These are phyloP conservation scores for Campopleginae sp. DNA, from an alignment of 2,888 invertebrate genomes.

Conservation along the genomic window DNA sequence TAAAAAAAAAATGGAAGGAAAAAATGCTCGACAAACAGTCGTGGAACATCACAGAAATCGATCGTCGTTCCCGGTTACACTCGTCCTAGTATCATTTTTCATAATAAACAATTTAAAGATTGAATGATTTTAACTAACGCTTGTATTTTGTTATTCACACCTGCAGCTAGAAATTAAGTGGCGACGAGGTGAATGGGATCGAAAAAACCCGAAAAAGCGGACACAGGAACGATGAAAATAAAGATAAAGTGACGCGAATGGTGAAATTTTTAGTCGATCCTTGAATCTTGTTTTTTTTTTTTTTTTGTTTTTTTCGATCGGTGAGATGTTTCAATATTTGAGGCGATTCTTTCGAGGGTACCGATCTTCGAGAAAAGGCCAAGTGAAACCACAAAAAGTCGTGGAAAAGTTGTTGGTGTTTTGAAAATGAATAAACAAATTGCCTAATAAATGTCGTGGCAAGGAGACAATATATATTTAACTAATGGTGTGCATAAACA, in stretches of 20 bases:
- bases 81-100: background rate
- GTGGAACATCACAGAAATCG: conserved; percentile 53
- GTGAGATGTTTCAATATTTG: background rate
- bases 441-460: background rate
- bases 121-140: background rate
- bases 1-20: conserved; percentile 21
- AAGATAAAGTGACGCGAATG: too few species aligned
- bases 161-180: too few species aligned
- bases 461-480: background rate
- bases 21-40: conserved; percentile 45
- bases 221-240: too few species aligned
- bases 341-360: background rate
- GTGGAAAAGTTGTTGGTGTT: background rate
- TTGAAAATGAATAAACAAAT: background rate
- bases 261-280: too few species aligned
- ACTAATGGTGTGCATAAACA: background rate
- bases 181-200: too few species aligned
- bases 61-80: conserved; percentile 11
- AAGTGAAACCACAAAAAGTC: background rate
- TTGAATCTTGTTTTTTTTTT: background rate
- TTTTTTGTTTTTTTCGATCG: background rate
- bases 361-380: background rate
- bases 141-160: background rate
- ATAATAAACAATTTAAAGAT: background rate
- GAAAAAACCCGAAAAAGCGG: too few species aligned